Evolutionary conservation across 2,113 vertebrate species (phyloP).

Genomic region (Octodon degus): DNA sequence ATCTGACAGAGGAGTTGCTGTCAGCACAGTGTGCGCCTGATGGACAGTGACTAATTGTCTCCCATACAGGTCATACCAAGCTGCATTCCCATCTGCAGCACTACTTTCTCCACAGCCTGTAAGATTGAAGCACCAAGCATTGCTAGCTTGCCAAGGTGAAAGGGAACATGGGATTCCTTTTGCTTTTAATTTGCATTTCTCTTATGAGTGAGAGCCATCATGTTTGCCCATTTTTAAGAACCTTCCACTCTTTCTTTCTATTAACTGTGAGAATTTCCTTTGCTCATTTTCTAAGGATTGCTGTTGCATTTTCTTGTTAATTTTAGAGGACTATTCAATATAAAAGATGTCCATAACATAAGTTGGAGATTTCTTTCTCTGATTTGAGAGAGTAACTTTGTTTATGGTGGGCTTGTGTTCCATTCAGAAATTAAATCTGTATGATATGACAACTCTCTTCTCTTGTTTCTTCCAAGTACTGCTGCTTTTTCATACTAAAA

Average conservation of each 20-base stretch:
- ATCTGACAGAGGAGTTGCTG: neutral
- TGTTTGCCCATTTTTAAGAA: neutral
- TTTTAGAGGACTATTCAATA: neutral
- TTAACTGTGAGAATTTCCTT: neutral
- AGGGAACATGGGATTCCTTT: neutral
- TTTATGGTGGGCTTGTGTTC: neutral
- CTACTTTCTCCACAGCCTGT: neutral
- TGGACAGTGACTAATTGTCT: neutral
- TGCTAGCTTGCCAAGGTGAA: neutral
- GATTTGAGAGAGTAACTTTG: neutral
- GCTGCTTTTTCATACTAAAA: neutral
- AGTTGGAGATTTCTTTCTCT: neutral
- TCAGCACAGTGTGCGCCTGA: neutral
- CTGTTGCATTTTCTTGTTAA: neutral
- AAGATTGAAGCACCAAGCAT: neutral
- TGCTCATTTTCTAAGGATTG: neutral
- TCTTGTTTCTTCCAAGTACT: neutral
- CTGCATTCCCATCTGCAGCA: neutral
- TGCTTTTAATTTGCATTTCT: neutral
- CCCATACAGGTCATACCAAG: neutral
- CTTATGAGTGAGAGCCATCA: neutral
- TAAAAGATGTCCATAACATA: neutral
- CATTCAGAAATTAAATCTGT: neutral
- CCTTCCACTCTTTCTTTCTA: neutral
- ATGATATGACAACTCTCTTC: neutral